Percentiles rank a stretch among this genome's conserved stretches.
These are phyloP conservation scores for Anhinga anhinga DNA, from an alignment of 2,113 vertebrate genomes.

Conservation along the genomic window DNA sequence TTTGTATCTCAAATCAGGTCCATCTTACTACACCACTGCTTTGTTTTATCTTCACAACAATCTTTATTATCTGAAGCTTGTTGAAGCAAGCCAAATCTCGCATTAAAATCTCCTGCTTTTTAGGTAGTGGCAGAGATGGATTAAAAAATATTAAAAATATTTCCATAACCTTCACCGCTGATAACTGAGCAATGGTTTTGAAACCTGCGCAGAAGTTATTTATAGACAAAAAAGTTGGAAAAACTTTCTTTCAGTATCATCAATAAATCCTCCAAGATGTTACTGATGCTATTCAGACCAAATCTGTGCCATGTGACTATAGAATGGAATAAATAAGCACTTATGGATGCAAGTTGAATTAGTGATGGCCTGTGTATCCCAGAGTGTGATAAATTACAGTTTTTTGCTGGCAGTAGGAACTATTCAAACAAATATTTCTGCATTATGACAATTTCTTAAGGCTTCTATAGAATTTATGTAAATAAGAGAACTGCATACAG, in stretches of 20 bases:
- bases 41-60: neutral
- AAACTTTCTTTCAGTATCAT: neutral
- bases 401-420: conserved; percentile 15
- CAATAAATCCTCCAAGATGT: neutral
- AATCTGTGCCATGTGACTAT: neutral
- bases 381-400: conserved; percentile 31
- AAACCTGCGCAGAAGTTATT: neutral
- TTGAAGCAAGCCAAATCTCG: neutral
- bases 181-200: neutral
- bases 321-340: neutral
- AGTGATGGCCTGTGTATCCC: conserved; percentile 3
- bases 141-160: neutral
- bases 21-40: neutral
- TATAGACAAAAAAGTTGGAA: neutral
- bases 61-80: neutral
- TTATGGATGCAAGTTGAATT: neutral
- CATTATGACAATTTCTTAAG: conserved; percentile 18
- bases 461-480: neutral
- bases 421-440: conserved; percentile 54
- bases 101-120: neutral
- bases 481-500: conserved; percentile 17
- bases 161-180: neutral
- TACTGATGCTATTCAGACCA: neutral
- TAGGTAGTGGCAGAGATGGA: neutral
- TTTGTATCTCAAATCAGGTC: neutral